These are phyloP conservation scores for Neolamprologus kungweensis DNA, from an alignment of 2,113 vertebrate genomes.

Conservation along the genomic window DNA sequence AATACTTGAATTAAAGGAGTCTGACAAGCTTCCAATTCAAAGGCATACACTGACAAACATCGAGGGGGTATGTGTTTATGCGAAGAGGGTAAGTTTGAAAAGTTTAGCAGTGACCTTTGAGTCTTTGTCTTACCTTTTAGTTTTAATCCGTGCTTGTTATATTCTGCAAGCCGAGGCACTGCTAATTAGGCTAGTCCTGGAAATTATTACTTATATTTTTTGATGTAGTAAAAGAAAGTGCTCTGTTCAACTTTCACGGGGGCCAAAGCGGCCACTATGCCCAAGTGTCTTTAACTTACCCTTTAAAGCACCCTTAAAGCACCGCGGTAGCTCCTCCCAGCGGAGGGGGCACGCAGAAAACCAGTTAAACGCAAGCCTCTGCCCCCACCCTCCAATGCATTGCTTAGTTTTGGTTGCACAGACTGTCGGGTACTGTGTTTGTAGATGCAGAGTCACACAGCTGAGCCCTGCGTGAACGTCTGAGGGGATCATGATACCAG, in stretches of 20 bases:
- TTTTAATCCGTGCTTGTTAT: not conserved
- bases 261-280: not conserved
- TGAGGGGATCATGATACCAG: conserved; percentile 79
- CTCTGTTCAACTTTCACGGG: not conserved
- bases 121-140: not conserved
- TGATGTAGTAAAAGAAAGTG: not conserved
- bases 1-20: not conserved
- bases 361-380: not conserved
- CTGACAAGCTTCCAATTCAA: not conserved
- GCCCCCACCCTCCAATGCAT: not conserved
- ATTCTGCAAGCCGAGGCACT: not conserved
- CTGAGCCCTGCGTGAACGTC: conserved; percentile 49
- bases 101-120: not conserved
- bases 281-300: not conserved
- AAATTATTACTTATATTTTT: not conserved
- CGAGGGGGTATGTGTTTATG: not conserved
- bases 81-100: conserved; percentile 4
- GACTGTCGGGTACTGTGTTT: not conserved
- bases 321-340: not conserved
- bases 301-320: not conserved
- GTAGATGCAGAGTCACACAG: conserved; percentile 1
- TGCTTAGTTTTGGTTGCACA: not conserved
- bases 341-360: not conserved
- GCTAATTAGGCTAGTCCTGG: not conserved
- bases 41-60: not conserved